phyloP scores from a whole-genome alignment of 1,140 invertebrate genomes.

The Neomicropteryx cornuta region DNA sequence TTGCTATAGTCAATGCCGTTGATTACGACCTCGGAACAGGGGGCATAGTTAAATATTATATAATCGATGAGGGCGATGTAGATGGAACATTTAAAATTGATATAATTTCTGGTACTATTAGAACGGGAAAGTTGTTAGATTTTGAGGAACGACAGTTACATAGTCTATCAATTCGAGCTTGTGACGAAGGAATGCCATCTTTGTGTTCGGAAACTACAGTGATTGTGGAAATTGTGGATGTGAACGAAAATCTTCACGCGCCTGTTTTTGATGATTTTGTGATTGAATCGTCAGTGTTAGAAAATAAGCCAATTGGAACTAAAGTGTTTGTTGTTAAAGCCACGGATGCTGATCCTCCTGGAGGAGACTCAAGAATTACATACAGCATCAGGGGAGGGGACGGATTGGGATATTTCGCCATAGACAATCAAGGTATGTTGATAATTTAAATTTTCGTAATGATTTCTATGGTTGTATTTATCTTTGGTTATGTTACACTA shows the following conservation, averaged over 20 bases:
- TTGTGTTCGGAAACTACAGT: constrained; percentile 63
- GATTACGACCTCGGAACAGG: constrained; percentile 79
- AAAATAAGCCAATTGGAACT: constrained; percentile 64
- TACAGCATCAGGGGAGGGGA: constrained; percentile 84
- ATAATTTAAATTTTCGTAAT: too few relatives aligned
- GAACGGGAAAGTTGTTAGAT: constrained; percentile 65
- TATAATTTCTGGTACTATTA: constrained; percentile 67
- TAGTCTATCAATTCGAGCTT: constrained; percentile 71
- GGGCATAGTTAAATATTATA: constrained; percentile 61
- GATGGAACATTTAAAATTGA: constrained; percentile 68
- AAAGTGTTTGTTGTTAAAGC: constrained; percentile 68
- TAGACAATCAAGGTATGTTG: constrained; percentile 76
- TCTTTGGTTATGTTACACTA: too few relatives aligned
- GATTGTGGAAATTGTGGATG: constrained; percentile 82
- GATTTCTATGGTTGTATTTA: too few relatives aligned
- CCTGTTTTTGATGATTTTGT: constrained; percentile 80
- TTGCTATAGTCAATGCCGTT: constrained; percentile 73
- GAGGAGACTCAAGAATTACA: constrained; percentile 64
- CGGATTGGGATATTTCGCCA: constrained; percentile 82
- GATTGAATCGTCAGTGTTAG: constrained; percentile 54
- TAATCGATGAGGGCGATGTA: constrained; percentile 55
- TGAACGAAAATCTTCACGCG: constrained; percentile 81
- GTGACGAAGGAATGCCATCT: constrained; percentile 65
- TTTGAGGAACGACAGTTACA: constrained; percentile 80
- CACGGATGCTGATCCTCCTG: constrained; percentile 64